These are phyloP conservation scores for Oophaga pumilio DNA, from an alignment of 2,113 vertebrate species.

Conservation along the genomic window DNA sequence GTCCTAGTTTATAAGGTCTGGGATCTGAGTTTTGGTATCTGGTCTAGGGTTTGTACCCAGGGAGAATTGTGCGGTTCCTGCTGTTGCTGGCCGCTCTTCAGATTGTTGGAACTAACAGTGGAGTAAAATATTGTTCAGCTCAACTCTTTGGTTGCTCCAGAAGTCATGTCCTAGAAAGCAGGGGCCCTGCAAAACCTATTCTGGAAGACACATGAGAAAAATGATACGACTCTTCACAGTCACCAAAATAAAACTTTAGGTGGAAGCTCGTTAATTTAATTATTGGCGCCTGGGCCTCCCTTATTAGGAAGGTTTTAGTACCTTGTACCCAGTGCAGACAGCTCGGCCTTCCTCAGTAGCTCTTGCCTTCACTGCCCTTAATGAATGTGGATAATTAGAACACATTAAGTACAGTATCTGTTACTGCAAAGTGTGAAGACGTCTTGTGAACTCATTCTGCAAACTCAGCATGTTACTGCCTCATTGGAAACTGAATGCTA, in stretches of 20 bases:
- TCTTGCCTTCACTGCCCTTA: not conserved
- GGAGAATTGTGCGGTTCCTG: no score
- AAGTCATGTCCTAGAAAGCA: not conserved
- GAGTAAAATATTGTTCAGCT: not conserved
- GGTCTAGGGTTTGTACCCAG: no score
- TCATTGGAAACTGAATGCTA: not conserved
- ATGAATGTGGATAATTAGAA: constrained; percentile 34
- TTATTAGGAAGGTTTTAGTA: constrained; percentile 31
- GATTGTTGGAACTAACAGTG: not conserved
- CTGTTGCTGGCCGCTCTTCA: no score
- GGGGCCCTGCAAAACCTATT: not conserved
- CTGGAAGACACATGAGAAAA: not conserved
- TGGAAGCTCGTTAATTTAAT: constrained; percentile 38
- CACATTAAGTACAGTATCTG: constrained; percentile 34
- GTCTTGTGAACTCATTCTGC: not conserved
- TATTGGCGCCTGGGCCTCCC: constrained; percentile 29
- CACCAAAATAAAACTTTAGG: not conserved
- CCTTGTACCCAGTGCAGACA: not conserved
- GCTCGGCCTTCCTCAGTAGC: constrained; percentile 7
- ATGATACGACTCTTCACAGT: not conserved
- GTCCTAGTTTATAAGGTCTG: no score
- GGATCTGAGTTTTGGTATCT: no score
- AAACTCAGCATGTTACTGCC: not conserved
- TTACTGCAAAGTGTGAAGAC: not conserved
- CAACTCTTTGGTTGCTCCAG: not conserved